Evolutionary conservation across 92 coral and sea anemone genomes (phyloP).

Genomic region (Nematostella vectensis): DNA sequence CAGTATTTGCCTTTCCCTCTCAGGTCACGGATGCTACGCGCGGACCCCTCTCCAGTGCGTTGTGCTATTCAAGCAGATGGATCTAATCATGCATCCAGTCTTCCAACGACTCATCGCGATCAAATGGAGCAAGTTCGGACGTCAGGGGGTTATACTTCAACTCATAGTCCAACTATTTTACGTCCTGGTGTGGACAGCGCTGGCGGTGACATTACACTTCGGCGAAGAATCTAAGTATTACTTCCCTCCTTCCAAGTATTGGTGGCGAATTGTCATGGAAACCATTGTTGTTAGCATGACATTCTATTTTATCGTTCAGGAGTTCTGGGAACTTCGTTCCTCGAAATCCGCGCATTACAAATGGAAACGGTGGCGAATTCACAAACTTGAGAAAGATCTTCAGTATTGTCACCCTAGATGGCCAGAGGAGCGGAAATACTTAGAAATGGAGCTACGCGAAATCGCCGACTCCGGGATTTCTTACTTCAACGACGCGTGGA

Average conservation of each 20-base stretch:
- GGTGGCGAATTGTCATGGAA: conserved; percentile 97
- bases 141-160: conserved; percentile 62
- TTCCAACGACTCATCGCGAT: conserved; percentile 87
- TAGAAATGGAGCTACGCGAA: conserved; percentile 82
- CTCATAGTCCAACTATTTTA: conserved; percentile 65
- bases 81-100: conserved; percentile 96
- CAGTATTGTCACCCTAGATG: conserved; percentile 88
- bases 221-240: conserved; percentile 57
- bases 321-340: conserved; percentile 63
- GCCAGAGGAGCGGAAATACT: conserved; percentile 93
- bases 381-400: conserved; percentile 68
- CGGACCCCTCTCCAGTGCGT: conserved; percentile 80
- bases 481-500: conserved; percentile 92
- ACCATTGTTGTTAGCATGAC: conserved; percentile 67
- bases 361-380: conserved; percentile 81
- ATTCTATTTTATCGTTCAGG: conserved; percentile 66
- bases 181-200: conserved; percentile 71
- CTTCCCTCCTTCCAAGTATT: conserved; percentile 60
- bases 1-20: too few relatives aligned
- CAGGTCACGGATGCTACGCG: conserved; percentile 30
- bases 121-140: conserved; percentile 87
- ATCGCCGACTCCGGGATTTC: conserved; percentile 86
- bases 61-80: conserved; percentile 84
- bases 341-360: conserved; percentile 58
- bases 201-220: conserved; percentile 80